phyloP scores from a whole-genome alignment of 2,797 vertebrate genomes.

The Cichlasoma orientale region DNA sequence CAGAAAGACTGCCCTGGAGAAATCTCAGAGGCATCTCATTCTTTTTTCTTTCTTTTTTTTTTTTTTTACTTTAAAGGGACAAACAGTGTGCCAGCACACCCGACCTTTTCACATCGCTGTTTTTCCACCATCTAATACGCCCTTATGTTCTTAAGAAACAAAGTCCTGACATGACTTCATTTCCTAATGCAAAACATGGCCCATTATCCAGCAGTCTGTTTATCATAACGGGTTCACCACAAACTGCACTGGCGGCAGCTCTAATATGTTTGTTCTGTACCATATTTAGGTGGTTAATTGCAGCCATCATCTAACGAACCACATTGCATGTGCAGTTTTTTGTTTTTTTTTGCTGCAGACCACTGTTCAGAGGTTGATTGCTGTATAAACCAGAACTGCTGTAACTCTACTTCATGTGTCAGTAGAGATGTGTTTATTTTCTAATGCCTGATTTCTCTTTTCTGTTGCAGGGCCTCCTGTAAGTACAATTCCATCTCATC shows the following conservation, averaged over 20 bases:
- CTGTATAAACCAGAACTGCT: conserved; percentile 45
- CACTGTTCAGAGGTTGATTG: conserved; percentile 47
- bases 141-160: conserved; percentile 46
- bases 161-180: conserved; percentile 62
- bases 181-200: conserved; percentile 63
- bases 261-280: conserved; percentile 72
- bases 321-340: conserved; percentile 53
- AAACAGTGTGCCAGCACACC: conserved; percentile 6
- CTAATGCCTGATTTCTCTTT: conserved; percentile 59
- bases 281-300: conserved; percentile 68
- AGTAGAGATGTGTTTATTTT: conserved; percentile 11
- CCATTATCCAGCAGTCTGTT: conserved; percentile 68
- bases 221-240: conserved; percentile 62
- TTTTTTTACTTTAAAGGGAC: conserved; percentile 23
- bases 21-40: conserved; percentile 23
- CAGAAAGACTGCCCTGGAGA: conserved; percentile 47
- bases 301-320: conserved; percentile 62
- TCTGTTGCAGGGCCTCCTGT: conserved; percentile 81
- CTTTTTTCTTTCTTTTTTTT: too few relatives aligned
- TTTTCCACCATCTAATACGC: conserved; percentile 30
- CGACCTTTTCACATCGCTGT: conserved; percentile 30
- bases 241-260: conserved; percentile 56
- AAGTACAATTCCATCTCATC: conserved; percentile 72
- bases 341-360: conserved; percentile 8
- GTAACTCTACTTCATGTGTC: conserved; percentile 25